These are phyloP conservation scores for Amblyraja radiata DNA, from an alignment of 2,797 vertebrate genomes.

Conservation along the genomic window DNA sequence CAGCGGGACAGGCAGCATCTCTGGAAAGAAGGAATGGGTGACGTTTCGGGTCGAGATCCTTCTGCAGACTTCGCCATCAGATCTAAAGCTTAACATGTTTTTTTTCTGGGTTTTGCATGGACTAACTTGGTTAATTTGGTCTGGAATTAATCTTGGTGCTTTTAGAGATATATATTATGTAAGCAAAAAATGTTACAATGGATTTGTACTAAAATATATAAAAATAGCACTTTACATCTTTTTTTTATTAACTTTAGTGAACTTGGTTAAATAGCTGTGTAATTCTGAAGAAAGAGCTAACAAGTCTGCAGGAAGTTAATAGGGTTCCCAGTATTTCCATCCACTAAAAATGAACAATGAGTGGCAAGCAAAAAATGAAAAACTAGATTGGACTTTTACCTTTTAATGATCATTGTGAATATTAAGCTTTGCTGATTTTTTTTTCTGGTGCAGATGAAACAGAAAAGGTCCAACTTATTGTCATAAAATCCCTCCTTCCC, in stretches of 20 bases:
- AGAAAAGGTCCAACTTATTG: not conserved
- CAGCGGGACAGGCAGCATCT: no score
- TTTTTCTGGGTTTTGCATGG: not conserved
- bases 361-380: not conserved
- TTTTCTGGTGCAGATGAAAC: not conserved
- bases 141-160: conserved; percentile 17
- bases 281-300: not conserved
- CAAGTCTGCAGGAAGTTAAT: not conserved
- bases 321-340: not conserved
- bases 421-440: conserved; percentile 2
- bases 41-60: no score
- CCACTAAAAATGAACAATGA: not conserved
- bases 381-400: not conserved
- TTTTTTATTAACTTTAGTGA: not conserved
- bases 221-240: conserved; percentile 5
- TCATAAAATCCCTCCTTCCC: no score
- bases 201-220: not conserved
- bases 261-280: not conserved
- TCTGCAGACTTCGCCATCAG: not conserved
- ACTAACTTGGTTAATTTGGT: not conserved
- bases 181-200: not conserved
- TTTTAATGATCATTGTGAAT: not conserved
- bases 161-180: not conserved
- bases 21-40: no score
- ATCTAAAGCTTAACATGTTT: not conserved